Evolutionary conservation across 1,140 invertebrate genomes (phyloP).

Genomic region (Drosophila ogumai): DNA sequence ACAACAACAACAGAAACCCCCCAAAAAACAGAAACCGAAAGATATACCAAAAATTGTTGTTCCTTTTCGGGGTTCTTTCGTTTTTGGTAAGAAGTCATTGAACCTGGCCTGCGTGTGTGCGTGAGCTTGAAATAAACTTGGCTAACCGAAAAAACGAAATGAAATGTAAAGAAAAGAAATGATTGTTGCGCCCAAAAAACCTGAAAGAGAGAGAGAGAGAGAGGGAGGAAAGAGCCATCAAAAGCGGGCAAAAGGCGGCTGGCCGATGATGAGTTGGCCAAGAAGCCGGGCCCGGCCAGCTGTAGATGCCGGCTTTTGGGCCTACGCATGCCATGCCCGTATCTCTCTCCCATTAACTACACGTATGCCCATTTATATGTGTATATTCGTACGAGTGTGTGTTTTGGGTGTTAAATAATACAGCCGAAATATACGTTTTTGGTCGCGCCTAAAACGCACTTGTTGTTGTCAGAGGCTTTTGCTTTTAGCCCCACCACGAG

Average conservation of each 20-base stretch:
- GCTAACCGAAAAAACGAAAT: constrained; percentile 65
- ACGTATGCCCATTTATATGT: constrained; percentile 1
- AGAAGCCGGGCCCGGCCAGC: constrained; percentile 34
- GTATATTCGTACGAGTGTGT: constrained; percentile 12
- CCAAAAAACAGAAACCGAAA: constrained; percentile 51
- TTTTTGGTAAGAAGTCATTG: constrained; percentile 75
- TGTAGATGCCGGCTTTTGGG: constrained; percentile 56
- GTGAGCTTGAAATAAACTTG: constrained; percentile 78
- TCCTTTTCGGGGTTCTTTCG: constrained; percentile 49
- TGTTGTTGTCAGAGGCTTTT: constrained; percentile 53
- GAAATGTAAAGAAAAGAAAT: constrained; percentile 74
- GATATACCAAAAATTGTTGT: constrained; percentile 48
- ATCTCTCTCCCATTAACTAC: constrained; percentile 22
- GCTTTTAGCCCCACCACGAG: constrained; percentile 41
- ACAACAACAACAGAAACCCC: constrained; percentile 45
- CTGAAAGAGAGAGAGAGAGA: constrained; percentile 14
- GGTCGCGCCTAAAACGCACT: constrained; percentile 72
- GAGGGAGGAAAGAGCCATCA: constrained; percentile 45
- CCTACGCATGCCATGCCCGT: constrained; percentile 51
- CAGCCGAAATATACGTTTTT: constrained; percentile 35
- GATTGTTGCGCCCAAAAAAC: constrained; percentile 67
- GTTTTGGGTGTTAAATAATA: constrained; percentile 75
- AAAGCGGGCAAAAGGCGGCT: constrained; percentile 46
- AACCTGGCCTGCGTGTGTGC: constrained; percentile 69
- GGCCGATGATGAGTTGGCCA: constrained; percentile 61